Evolutionary conservation across 2,888 invertebrate species (phyloP), one percentile per base, ranked within the genome.

Genomic region (Habrosyne pyritoides): DNA sequence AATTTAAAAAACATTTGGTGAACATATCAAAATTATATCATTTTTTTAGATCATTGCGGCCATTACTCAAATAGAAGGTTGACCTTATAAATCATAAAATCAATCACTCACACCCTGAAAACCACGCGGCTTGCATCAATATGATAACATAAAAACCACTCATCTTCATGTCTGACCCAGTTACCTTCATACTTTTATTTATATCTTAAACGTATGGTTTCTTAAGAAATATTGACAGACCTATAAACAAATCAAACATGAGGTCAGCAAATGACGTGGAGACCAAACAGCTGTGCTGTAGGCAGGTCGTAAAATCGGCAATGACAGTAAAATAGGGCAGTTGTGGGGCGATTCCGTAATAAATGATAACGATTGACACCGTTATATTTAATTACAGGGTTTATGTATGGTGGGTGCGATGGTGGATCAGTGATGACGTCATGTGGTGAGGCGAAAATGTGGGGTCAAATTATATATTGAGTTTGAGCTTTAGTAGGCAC

Each of bases 241-340:
- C 18, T 42, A 28, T 50, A 50, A 50, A 50, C 28, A 49, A 28
- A 18, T 50, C 8, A 50, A 12, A 50, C 18, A 18, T 28, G n/a
- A 28, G 18, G 50, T 50, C 28, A 50, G 50, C 28, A 18, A n/a
- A 28, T 18, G 18, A 50, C 28, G 50, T 28, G 14, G 30, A 50
- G 28, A 49, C 28, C 28, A 50, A 50, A 50, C 50, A 50, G 50
- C 50, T 30, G 50, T 30, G 5, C 8, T 24, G 50, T 50, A 21
- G 30, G 28, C 1, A 5, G 50, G 6, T 50, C 50, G 28, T 28
- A 50, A 50, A 50, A 50, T 50, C 18, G 30, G 30, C 28, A 30
- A 28, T 28, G 28, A 28, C 28, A n/a, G 28, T 18, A 24, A 48
- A 48, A 48, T 24, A 24, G 48, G 50, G 28, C 28, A 18, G 14